Conservation (phyloP, 2,797 vertebrate species). For the Falco novaeseelandiae region DNA sequence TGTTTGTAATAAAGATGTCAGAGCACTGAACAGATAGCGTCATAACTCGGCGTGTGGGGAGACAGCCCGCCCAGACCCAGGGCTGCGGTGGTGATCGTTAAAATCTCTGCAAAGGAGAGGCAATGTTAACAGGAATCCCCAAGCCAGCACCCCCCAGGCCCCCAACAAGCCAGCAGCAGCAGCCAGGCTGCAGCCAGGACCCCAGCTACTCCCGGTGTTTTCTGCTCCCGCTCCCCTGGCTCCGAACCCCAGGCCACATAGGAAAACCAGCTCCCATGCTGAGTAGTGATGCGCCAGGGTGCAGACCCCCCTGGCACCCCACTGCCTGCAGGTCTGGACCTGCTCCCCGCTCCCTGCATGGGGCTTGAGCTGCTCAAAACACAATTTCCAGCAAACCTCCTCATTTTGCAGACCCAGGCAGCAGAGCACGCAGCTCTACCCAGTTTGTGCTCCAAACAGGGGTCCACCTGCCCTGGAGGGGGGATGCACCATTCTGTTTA, state of each 20-base stretch:
- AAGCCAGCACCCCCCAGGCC: rapidly evolving
- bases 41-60: neutral
- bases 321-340: neutral
- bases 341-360: neutral
- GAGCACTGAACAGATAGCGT: neutral
- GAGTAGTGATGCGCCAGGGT: rapidly evolving
- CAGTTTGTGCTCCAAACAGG: neutral
- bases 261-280: neutral
- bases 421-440: neutral
- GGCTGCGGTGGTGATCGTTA: rapidly evolving
- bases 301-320: rapidly evolving
- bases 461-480: neutral
- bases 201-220: neutral
- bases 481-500: neutral
- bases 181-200: neutral
- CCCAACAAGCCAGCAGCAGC: neutral
- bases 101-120: neutral
- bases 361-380: neutral
- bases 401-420: neutral
- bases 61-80: neutral
- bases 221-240: neutral
- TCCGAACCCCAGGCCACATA: rapidly evolving
- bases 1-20: constrained; percentile 5
- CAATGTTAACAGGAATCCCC: neutral
- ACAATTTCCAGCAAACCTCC: neutral